Conservation (phyloP, 1,140 invertebrate genomes). For the Pseudomyrmex pallidus region DNA sequence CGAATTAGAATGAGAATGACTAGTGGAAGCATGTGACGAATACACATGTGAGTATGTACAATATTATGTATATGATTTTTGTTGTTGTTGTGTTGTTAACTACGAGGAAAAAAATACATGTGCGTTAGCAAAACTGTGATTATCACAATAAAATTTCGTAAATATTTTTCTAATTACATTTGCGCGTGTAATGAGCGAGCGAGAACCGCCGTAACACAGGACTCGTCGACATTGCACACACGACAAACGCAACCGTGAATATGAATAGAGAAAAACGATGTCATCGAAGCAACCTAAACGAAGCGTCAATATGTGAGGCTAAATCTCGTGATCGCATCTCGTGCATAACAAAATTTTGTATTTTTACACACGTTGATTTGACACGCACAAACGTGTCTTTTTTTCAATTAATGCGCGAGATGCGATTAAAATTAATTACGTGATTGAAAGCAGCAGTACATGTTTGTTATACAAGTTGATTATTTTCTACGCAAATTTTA, state of each 20-base stretch:
- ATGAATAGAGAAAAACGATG: slow-evolving; percentile 69
- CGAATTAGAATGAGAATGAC: slow-evolving; percentile 52
- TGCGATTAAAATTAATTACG: slow-evolving; percentile 74
- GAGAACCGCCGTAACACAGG: background rate
- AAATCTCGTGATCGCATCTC: slow-evolving; percentile 59
- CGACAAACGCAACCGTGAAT: slow-evolving; percentile 68
- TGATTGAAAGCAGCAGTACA: slow-evolving; percentile 78
- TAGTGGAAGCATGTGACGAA: slow-evolving; percentile 52
- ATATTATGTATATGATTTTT: slow-evolving; percentile 20
- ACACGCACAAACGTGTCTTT: no score
- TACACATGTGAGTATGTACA: slow-evolving; percentile 53
- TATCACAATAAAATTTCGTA: slow-evolving; percentile 36
- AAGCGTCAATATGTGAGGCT: slow-evolving; percentile 77
- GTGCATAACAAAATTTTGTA: background rate
- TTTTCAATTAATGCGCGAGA: slow-evolving; percentile 29
- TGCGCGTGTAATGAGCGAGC: background rate
- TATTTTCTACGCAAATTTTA: slow-evolving; percentile 69
- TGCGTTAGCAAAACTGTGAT: slow-evolving; percentile 33
- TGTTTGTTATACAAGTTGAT: slow-evolving; percentile 74
- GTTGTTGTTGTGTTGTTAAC: slow-evolving; percentile 14
- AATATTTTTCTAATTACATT: slow-evolving; percentile 24
- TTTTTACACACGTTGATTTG: background rate
- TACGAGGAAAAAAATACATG: slow-evolving; percentile 37
- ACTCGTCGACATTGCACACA: slow-evolving; percentile 58
- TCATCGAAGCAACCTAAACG: slow-evolving; percentile 81